Evolutionary conservation across 53 echinoderm and acorn worm species (phyloP), one percentile per base, ranked within the genome.

Genomic region (Holothuria scabra): DNA sequence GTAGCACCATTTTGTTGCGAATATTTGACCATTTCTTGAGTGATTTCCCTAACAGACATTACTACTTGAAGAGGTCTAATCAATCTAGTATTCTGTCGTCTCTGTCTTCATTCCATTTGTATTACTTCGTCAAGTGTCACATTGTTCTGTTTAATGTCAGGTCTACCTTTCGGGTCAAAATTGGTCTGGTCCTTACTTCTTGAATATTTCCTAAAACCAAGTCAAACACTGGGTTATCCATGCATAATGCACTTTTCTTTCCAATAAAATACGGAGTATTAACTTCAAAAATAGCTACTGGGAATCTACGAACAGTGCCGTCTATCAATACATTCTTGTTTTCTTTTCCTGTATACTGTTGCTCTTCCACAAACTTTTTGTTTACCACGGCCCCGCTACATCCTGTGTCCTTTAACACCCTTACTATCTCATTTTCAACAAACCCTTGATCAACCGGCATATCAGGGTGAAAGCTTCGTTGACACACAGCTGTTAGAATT

Each of bases 301-400:
- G 89, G 8, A 81, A 37, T 24, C 65, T 84, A 1, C 33, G 26
- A 9, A 88, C 84, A 19, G 84, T 65, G 7, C 89, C 84, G 48
- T 89, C 64, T 22, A 69, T 65, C n/a, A 87, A 35, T 11, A 83
- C 74, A 59, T 62, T 70, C 46, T 24, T 25, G n/a, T 84, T 89
- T 1, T 35, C 25, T 16, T 84, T 22, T 0, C 68, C 79, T 33
- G 76, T 66, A 34, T 63, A 58, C 25, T 81, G 71, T 1, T 9
- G 5, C 12, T 28, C 1, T 2, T 46, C n/a, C 18, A 89, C 84
- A 18, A 76, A 31, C 25, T 37, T 28, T 24, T 48, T 25, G 0
- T 84, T 76, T 18, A 84, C 84, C 12, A 89, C 89, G 3, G 82
- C 67, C 38, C 79, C 79, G 21, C 78, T 89, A 58, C 84, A 84